phyloP scores from a whole-genome alignment of 2,797 vertebrate genomes.

The Diceros bicornis region DNA sequence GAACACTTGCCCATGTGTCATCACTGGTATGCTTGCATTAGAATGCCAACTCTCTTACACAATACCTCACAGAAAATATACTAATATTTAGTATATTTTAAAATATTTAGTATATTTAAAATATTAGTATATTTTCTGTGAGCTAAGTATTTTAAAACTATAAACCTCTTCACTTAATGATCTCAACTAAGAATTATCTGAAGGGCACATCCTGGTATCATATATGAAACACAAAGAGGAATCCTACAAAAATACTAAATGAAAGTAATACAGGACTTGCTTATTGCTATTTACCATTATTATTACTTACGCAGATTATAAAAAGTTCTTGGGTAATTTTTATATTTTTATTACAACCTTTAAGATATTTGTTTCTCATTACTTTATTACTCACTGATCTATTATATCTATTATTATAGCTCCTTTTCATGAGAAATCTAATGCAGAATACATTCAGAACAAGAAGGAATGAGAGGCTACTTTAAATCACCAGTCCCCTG shows the following conservation, averaged over 20 bases:
- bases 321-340: constrained; percentile 32
- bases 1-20: background rate
- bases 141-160: constrained; percentile 61
- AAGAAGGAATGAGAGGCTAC: background rate
- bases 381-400: background rate
- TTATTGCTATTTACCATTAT: constrained; percentile 37
- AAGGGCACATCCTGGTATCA: background rate
- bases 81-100: background rate
- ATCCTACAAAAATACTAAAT: constrained; percentile 26
- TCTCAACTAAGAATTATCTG: constrained; percentile 62
- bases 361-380: constrained; percentile 13
- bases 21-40: background rate
- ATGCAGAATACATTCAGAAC: background rate
- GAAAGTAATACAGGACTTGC: background rate
- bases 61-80: constrained; percentile 57
- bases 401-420: background rate
- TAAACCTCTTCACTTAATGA: constrained; percentile 38
- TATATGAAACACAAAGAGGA: constrained; percentile 21
- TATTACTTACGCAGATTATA: constrained; percentile 6
- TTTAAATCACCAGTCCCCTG: constrained; percentile 1
- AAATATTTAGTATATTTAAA: too few relatives aligned
- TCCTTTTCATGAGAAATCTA: constrained; percentile 54
- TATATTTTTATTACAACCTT: constrained; percentile 46
- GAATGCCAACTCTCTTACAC: constrained; percentile 41
- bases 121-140: background rate